Conservation (phyloP, 2,888 invertebrate species). For the Chironomus riparius region DNA sequence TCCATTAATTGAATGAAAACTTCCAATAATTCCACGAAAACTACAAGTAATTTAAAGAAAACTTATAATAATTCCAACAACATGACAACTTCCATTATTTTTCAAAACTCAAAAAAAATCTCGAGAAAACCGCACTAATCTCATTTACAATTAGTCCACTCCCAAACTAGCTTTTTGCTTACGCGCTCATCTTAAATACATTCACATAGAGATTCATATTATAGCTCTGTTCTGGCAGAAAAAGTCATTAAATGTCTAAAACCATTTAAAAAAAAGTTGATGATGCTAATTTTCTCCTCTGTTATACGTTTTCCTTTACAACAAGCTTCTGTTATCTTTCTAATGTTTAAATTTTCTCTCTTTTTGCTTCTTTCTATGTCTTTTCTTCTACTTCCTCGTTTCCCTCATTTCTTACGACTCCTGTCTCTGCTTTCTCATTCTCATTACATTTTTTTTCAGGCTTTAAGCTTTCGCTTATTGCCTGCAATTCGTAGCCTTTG, state of each 20-base stretch:
- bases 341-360: background rate
- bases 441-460: no score
- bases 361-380: background rate
- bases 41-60: no score
- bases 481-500: no score
- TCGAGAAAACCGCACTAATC: no score
- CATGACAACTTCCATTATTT: no score
- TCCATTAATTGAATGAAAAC: no score
- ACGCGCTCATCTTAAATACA: background rate
- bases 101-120: no score
- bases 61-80: no score
- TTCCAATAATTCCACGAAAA: no score
- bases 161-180: background rate
- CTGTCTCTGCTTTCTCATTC: no score
- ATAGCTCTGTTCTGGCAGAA: background rate
- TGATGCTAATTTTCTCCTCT: constrained; percentile 23
- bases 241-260: constrained; percentile 25
- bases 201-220: background rate
- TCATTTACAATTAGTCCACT: background rate
- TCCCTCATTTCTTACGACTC: no score
- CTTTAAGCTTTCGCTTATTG: no score
- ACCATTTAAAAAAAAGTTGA: constrained; percentile 22
- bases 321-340: background rate
- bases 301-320: background rate
- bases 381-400: background rate